Evolutionary conservation across 2,113 vertebrate species (phyloP).

Genomic region (Forbesichthys agassizii): DNA sequence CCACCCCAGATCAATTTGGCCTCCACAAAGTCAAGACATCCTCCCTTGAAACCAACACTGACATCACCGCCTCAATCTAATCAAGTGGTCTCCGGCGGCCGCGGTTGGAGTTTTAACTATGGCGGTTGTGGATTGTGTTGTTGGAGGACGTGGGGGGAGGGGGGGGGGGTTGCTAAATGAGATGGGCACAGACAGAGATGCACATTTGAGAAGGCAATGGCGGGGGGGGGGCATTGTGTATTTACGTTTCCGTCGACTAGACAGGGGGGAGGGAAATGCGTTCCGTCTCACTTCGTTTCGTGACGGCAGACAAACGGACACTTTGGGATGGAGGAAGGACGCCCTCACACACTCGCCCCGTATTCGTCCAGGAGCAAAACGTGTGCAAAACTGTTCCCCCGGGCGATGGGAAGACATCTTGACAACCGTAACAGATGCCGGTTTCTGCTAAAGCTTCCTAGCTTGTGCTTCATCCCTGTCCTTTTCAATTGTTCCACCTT

Average conservation of each 20-base stretch:
- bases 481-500: slow-evolving; percentile 41
- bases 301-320: no score
- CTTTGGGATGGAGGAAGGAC: background rate
- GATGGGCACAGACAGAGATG: slow-evolving; percentile 13
- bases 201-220: background rate
- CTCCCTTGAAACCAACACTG: slow-evolving; percentile 57
- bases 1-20: slow-evolving; percentile 55
- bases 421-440: slow-evolving; percentile 38
- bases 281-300: no score
- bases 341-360: slow-evolving; percentile 2
- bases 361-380: slow-evolving; percentile 33
- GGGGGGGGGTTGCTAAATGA: slow-evolving; percentile 14
- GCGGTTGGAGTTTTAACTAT: slow-evolving; percentile 38
- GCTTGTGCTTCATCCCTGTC: slow-evolving; percentile 26
- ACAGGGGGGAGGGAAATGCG: background rate
- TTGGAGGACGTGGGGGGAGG: background rate
- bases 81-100: slow-evolving; percentile 52
- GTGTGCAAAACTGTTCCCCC: slow-evolving; percentile 21
- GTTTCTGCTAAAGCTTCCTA: slow-evolving; percentile 43
- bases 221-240: no score
- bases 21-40: slow-evolving; percentile 57
- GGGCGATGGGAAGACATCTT: slow-evolving; percentile 23
- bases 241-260: background rate
- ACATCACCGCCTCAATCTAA: slow-evolving; percentile 50
- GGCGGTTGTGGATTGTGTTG: slow-evolving; percentile 19